Conservation (phyloP, 2,888 invertebrate genomes). For the Anorthoa munda region DNA sequence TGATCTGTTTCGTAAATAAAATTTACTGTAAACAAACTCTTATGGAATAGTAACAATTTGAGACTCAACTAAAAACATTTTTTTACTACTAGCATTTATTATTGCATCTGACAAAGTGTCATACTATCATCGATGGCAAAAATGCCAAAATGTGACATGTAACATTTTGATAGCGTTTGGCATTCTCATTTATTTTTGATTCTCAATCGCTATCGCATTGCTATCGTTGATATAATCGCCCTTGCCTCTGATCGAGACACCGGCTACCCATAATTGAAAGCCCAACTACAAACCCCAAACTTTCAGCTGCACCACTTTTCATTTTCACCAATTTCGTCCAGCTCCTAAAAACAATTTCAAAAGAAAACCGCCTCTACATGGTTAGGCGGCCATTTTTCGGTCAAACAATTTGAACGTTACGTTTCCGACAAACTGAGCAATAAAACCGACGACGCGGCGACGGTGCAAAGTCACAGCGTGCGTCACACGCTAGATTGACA, state of each 20-base stretch:
- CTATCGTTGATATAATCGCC: no score
- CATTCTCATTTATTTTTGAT: no score
- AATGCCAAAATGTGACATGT: no score
- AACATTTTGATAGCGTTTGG: no score
- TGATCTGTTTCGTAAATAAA: conserved; percentile 2
- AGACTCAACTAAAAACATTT: neutral
- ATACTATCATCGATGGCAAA: no score
- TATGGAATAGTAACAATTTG: neutral
- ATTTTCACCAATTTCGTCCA: conserved; percentile 22
- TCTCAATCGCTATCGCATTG: no score
- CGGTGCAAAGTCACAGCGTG: conserved; percentile 71
- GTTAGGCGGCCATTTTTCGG: conserved; percentile 51
- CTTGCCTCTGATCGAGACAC: neutral
- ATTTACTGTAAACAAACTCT: neutral
- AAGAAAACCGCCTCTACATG: conserved; percentile 57
- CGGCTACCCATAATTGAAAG: neutral
- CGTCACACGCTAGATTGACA: conserved; percentile 78
- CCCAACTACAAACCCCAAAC: conserved; percentile 17
- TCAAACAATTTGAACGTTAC: conserved; percentile 64
- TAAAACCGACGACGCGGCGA: conserved; percentile 69
- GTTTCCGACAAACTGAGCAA: conserved; percentile 72
- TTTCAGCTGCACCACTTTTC: conserved; percentile 8
- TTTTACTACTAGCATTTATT: neutral
- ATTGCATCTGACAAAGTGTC: no score
- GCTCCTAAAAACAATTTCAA: conserved; percentile 45